A percentile compares a stretch with the other conserved stretches of the same genome.
Conservation (phyloP, 2,888 invertebrate species). For the Melanophora roralis region DNA sequence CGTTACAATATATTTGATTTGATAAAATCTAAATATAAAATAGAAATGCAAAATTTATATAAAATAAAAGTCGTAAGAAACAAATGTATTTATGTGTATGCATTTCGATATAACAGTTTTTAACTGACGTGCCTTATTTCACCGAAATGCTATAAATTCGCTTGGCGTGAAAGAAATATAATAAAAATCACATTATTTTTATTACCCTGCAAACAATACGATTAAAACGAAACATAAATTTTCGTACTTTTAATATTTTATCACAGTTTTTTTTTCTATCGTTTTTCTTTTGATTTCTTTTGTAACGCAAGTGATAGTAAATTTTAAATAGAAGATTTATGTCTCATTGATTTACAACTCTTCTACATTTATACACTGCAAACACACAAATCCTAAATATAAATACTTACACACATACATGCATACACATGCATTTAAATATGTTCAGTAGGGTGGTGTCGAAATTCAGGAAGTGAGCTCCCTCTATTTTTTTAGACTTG, state of each 20-base stretch:
- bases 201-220: slow-evolving; percentile 29
- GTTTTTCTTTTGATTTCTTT: neutral
- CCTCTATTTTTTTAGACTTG: too few relatives aligned
- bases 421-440: neutral
- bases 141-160: slow-evolving; percentile 15
- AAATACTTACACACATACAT: neutral
- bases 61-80: too few relatives aligned
- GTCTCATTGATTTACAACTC: slow-evolving; percentile 54
- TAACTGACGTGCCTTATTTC: neutral
- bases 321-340: slow-evolving; percentile 47
- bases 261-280: neutral
- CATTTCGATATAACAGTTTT: neutral
- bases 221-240: slow-evolving; percentile 46
- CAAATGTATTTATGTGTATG: neutral
- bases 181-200: slow-evolving; percentile 36
- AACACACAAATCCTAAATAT: neutral
- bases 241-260: slow-evolving; percentile 8
- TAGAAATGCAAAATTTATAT: neutral
- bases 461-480: too few relatives aligned
- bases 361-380: neutral
- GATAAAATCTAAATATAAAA: neutral
- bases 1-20: neutral
- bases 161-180: slow-evolving; percentile 1
- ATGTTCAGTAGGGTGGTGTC: too few relatives aligned
- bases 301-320: slow-evolving; percentile 39